Evolutionary conservation across 2,888 invertebrate genomes (phyloP).

Genomic region (Drosophila yooni): DNA sequence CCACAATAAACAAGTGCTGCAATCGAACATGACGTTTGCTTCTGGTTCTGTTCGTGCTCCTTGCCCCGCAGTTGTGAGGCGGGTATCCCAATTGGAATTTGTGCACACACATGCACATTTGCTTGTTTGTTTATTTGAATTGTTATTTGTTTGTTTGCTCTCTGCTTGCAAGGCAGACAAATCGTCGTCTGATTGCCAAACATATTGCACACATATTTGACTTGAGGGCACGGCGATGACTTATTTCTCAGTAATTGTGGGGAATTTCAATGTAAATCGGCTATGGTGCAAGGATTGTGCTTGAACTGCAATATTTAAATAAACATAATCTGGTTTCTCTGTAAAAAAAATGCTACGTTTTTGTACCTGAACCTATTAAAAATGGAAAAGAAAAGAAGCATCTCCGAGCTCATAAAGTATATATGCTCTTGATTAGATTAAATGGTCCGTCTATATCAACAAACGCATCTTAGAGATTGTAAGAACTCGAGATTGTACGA

Average conservation of each 20-base stretch:
- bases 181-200: conserved; percentile 47
- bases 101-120: conserved; percentile 17
- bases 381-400: not conserved
- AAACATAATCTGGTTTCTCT: not conserved
- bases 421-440: not conserved
- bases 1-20: conserved; percentile 20
- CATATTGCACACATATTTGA: conserved; percentile 47
- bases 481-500: not conserved
- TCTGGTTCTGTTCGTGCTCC: not conserved
- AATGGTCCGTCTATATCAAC: not conserved
- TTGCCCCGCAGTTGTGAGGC: not conserved
- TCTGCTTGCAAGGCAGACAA: conserved; percentile 46
- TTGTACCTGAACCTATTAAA: not conserved
- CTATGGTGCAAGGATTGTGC: not conserved
- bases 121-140: conserved; percentile 21
- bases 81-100: conserved; percentile 23
- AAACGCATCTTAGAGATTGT: not conserved
- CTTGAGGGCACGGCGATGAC: conserved; percentile 10
- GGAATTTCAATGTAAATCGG: conserved; percentile 3
- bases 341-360: not conserved
- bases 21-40: conserved; percentile 18
- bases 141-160: conserved; percentile 37
- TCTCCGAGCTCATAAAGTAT: not conserved
- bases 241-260: not conserved
- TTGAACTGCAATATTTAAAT: not conserved